Conservation (phyloP, 1,140 invertebrate species). For the Caenorhabditis tropicalis region DNA sequence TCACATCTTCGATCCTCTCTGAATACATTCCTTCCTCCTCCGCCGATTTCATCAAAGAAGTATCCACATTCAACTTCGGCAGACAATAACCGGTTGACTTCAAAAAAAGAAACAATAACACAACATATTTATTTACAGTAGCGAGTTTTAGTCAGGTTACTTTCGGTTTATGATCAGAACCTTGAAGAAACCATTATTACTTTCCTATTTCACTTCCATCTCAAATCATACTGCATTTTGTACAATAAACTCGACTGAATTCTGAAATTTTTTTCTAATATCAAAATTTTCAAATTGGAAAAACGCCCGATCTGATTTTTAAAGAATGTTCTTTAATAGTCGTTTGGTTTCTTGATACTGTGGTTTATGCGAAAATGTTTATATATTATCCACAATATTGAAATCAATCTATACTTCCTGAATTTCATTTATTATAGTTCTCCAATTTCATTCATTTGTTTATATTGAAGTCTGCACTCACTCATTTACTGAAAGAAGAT, state of each 20-base stretch:
- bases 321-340: background rate
- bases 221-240: background rate
- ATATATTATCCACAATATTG: background rate
- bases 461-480: background rate
- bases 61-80: slow-evolving; percentile 23
- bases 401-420: background rate
- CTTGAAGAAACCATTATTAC: no score
- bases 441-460: background rate
- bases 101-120: background rate
- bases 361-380: slow-evolving; percentile 15
- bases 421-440: background rate
- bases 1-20: background rate
- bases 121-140: background rate
- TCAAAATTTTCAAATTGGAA: background rate
- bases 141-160: no score
- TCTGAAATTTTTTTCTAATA: background rate
- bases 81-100: background rate
- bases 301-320: background rate
- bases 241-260: no score
- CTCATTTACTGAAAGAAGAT: background rate
- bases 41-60: slow-evolving; percentile 30
- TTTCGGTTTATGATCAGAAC: no score
- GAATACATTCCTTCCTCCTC: slow-evolving; percentile 4
- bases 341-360: background rate
- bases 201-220: no score